A percentile compares a stretch with the other conserved stretches of the same genome.
phyloP scores from a whole-genome alignment of 2,113 vertebrate species.

The Cardinalis cardinalis region DNA sequence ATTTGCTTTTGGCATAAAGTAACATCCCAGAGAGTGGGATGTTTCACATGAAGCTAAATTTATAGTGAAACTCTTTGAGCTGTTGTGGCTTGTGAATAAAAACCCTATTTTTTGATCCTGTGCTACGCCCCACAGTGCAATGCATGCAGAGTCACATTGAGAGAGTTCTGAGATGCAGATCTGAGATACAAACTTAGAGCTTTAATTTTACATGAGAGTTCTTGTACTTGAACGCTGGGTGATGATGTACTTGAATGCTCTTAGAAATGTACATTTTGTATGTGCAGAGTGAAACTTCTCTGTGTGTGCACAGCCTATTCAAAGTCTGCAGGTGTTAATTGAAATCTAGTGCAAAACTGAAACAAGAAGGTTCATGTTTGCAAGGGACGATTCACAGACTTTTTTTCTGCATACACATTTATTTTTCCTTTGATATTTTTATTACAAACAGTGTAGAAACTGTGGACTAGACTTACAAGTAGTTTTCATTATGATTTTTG shows the following conservation, averaged over 20 bases:
- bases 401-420: background rate
- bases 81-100: background rate
- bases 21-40: background rate
- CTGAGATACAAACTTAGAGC: background rate
- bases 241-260: background rate
- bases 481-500: background rate
- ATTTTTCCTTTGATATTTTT: background rate
- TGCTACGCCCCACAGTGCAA: background rate
- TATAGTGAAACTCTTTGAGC: background rate
- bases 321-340: background rate
- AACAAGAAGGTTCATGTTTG: background rate
- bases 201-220: background rate
- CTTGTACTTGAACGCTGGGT: background rate
- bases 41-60: background rate
- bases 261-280: background rate
- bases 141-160: background rate
- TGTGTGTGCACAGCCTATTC: background rate
- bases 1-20: background rate
- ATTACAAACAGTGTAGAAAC: background rate
- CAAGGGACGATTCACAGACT: background rate
- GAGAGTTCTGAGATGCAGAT: background rate
- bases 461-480: background rate
- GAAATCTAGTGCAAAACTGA: background rate
- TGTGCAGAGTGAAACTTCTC: background rate
- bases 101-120: background rate